Evolutionary conservation across 2,113 vertebrate species (phyloP), one percentile per base, ranked within the genome.

Genomic region (Otus sunia): DNA sequence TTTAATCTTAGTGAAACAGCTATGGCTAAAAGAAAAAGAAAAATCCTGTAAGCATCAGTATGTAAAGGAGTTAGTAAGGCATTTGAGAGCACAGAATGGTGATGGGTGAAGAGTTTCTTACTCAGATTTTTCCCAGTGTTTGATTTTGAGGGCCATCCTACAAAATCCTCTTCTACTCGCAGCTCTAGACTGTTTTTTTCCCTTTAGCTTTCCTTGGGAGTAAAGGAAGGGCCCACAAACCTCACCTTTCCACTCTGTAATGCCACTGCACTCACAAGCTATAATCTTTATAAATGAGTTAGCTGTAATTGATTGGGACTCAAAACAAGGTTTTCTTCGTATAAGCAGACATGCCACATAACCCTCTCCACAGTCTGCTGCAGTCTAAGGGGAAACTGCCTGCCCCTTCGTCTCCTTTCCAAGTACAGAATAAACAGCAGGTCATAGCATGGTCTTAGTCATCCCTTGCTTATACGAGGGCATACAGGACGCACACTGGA

Each of bases 1-100:
- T 94, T 97, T 95, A 96, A 95, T 96, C 92, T 84, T 93, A 76
- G 58, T 49, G 76, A 91, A 92, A 72, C 80, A 94, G 89, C 68
- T 88, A 87, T 2, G 6, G 50, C 34, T 76, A 73, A 89, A 84
- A 53, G 66, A 89, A 93, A 81, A 93, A 53, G n/a, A 78, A 93
- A 92, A 97, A 85, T 41, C 22, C 67, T 68, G 52, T 55, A 74
- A 72, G 56, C 15, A n/a, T 9, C 0, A 2, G 18, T 80, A 83
- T 11, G 17, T 56, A 59, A 56, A 66, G 90, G 49, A 88, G 27
- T 53, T 39, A 62, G 26, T 21, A 80, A 58, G 30, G 36, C 41
- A 50, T 50, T 43, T 67, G 55, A 71, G 50, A 91, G 34, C 26
- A 81, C 23, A 56, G 64, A 64, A 26, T 25, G 23, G 34, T n/a